phyloP scores from a whole-genome alignment of 2,113 vertebrate genomes.

The Upupa epops region DNA sequence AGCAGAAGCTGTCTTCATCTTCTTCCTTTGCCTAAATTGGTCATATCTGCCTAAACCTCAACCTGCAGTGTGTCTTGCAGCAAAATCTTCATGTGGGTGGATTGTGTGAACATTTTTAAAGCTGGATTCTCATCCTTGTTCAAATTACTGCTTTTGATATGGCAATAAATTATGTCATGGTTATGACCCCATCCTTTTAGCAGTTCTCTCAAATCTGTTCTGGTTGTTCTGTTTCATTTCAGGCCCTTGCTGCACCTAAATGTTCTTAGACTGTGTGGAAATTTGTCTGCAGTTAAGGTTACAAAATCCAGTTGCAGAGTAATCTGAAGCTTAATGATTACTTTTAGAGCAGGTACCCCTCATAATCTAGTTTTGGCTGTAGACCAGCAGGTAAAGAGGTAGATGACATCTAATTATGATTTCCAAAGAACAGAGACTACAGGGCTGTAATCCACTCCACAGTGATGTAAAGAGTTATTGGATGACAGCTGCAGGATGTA shows the following conservation, averaged over 20 bases:
- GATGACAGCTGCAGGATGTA: background rate
- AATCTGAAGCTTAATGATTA: background rate
- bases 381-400: background rate
- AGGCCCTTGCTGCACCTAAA: background rate
- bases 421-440: background rate
- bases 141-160: conserved; percentile 24
- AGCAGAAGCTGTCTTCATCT: background rate
- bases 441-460: accelerated
- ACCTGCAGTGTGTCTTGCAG: background rate
- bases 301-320: background rate
- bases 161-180: background rate
- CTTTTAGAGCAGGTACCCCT: background rate
- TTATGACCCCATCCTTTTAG: conserved; percentile 2
- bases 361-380: background rate
- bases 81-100: background rate
- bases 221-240: conserved; percentile 19
- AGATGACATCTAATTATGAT: background rate
- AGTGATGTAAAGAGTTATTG: background rate
- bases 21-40: conserved; percentile 42
- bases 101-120: background rate
- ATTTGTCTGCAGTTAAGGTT: background rate
- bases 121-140: background rate
- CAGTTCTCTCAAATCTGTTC: background rate
- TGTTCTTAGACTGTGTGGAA: background rate
- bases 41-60: conserved; percentile 13